Evolutionary conservation across 2,797 vertebrate genomes (phyloP).

Genomic region (Salmo trutta): DNA sequence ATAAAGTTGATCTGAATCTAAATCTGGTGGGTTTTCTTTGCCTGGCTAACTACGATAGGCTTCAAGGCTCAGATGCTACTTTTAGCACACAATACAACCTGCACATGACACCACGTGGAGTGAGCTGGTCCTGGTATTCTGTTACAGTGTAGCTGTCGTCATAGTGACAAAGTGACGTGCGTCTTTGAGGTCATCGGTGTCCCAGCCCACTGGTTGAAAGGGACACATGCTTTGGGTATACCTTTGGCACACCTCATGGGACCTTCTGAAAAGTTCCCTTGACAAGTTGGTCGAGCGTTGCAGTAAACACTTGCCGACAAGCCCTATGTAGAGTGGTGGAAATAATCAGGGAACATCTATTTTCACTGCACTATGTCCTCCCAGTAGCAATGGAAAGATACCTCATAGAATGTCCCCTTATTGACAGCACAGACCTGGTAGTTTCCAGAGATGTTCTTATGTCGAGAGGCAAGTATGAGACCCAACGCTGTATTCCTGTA

Average conservation of each 20-base stretch:
- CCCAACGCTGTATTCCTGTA: too few species aligned
- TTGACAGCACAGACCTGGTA: too few species aligned
- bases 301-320: background rate
- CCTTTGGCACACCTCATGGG: background rate
- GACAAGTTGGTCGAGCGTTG: background rate
- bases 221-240: background rate
- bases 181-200: background rate
- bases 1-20: too few species aligned
- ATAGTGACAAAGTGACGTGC: background rate
- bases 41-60: background rate
- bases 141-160: background rate
- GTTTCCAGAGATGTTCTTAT: too few species aligned
- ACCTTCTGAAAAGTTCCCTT: background rate
- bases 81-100: background rate
- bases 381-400: background rate
- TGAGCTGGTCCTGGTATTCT: background rate
- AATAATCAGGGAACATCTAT: background rate
- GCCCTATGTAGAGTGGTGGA: background rate
- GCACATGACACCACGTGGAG: background rate
- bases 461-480: too few species aligned
- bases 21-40: background rate
- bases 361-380: background rate
- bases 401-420: background rate
- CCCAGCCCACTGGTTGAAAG: background rate
- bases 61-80: background rate